phyloP scores from a whole-genome alignment of 2,888 invertebrate genomes.

The Hydrotaea cyrtoneurina region DNA sequence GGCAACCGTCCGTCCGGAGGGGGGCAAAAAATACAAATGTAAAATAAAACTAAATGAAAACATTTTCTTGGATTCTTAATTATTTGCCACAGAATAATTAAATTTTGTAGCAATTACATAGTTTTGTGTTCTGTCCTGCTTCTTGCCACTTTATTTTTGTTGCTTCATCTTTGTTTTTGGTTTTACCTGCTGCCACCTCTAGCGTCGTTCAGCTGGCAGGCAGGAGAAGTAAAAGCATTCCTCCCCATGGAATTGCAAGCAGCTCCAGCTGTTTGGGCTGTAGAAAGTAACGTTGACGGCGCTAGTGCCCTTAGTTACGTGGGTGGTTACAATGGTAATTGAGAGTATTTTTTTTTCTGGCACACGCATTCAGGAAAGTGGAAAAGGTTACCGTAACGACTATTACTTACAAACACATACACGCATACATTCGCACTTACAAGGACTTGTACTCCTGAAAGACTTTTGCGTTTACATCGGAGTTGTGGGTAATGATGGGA shows the following conservation, averaged over 20 bases:
- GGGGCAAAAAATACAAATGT: background rate
- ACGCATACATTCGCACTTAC: too few relatives aligned
- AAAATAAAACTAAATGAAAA: constrained; percentile 46
- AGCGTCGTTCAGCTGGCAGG: background rate
- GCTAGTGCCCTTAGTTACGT: background rate
- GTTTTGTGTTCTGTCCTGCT: background rate
- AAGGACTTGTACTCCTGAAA: background rate
- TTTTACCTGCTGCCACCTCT: constrained; percentile 20
- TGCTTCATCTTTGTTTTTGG: background rate
- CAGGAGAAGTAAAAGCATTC: constrained; percentile 10
- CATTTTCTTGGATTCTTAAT: constrained; percentile 49
- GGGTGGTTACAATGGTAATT: constrained; percentile 38
- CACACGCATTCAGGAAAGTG: background rate
- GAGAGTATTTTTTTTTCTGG: constrained; percentile 23
- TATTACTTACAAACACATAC: too few relatives aligned
- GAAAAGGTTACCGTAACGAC: constrained; percentile 36
- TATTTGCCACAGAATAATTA: constrained; percentile 52
- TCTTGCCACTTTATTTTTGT: background rate
- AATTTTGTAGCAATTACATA: constrained; percentile 55
- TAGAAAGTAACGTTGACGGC: background rate
- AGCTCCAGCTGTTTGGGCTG: background rate
- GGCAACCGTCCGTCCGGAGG: background rate
- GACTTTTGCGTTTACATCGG: constrained; percentile 5
- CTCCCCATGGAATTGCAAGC: background rate
- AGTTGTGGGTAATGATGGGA: constrained; percentile 31